These are phyloP conservation scores for Galbula dea DNA, from an alignment of 2,113 vertebrate species.

Conservation along the genomic window DNA sequence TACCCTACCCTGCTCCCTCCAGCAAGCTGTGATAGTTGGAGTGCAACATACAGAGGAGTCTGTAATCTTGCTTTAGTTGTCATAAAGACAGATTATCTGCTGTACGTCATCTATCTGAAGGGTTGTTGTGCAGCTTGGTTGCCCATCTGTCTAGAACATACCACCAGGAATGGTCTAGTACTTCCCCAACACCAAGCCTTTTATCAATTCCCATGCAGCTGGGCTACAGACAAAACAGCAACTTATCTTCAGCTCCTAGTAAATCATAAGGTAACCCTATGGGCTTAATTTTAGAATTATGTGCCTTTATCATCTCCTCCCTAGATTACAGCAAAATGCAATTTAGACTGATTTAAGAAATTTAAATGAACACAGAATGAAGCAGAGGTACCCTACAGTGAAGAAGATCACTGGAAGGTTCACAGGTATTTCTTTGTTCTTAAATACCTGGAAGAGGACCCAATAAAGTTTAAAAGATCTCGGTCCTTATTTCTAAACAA, in stretches of 20 bases:
- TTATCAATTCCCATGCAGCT: not conserved
- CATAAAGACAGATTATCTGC: not conserved
- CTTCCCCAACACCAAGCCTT: not conserved
- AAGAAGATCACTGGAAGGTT: not conserved
- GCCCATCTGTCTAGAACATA: not conserved
- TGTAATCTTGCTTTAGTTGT: too few species aligned
- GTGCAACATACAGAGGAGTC: not conserved
- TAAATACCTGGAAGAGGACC: not conserved
- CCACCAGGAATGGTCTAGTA: not conserved
- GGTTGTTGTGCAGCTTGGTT: rapidly evolving
- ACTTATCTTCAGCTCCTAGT: not conserved
- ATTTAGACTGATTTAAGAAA: not conserved
- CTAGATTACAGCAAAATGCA: not conserved
- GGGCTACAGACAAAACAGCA: not conserved
- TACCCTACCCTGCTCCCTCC: not conserved
- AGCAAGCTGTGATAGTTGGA: not conserved
- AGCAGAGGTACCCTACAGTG: not conserved
- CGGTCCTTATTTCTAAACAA: not conserved
- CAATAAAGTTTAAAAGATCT: not conserved
- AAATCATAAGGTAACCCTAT: not conserved
- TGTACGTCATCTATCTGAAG: not conserved
- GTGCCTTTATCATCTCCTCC: not conserved
- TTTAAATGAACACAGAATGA: not conserved
- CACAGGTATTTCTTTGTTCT: not conserved
- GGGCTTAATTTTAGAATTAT: not conserved